A percentile compares a stretch with the other conserved stretches of the same genome.
Conservation (phyloP, 2,113 vertebrate species). For the Pithys albifrons region DNA sequence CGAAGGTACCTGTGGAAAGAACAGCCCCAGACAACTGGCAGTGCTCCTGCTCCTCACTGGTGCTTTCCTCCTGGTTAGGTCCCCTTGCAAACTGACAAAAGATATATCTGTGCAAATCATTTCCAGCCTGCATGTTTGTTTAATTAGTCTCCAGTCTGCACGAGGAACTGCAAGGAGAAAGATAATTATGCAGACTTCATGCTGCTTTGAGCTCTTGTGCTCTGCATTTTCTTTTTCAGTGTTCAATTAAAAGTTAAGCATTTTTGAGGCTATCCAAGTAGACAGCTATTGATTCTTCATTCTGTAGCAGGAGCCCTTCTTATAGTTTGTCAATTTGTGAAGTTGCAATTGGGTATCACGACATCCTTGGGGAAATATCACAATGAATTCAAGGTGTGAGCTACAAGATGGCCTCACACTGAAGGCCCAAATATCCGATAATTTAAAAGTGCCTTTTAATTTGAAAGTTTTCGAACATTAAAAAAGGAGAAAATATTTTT, state of each 20-base stretch:
- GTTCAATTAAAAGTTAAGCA: constrained; percentile 62
- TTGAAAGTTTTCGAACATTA: neutral
- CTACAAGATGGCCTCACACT: neutral
- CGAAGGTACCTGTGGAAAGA: neutral
- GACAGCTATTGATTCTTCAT: constrained; percentile 57
- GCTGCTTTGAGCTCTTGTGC: constrained; percentile 30
- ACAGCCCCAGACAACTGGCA: neutral
- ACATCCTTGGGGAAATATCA: neutral
- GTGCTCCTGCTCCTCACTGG: neutral
- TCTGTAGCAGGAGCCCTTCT: neutral
- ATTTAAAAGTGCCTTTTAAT: neutral
- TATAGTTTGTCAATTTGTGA: neutral
- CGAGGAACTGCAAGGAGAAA: constrained; percentile 45
- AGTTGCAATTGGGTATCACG: neutral
- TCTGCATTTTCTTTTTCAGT: constrained; percentile 16
- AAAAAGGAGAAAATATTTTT: neutral
- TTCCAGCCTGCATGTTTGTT: constrained; percentile 23
- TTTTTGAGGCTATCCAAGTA: constrained; percentile 40
- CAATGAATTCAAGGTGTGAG: neutral
- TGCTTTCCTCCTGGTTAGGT: neutral
- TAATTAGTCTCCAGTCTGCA: constrained; percentile 54
- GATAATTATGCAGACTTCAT: constrained; percentile 53
- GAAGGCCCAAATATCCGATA: neutral
- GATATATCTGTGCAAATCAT: neutral
- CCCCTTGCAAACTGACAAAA: constrained; percentile 5